These are phyloP conservation scores for Drosophila atroscutellata DNA, from an alignment of 2,888 invertebrate species.

Conservation along the genomic window DNA sequence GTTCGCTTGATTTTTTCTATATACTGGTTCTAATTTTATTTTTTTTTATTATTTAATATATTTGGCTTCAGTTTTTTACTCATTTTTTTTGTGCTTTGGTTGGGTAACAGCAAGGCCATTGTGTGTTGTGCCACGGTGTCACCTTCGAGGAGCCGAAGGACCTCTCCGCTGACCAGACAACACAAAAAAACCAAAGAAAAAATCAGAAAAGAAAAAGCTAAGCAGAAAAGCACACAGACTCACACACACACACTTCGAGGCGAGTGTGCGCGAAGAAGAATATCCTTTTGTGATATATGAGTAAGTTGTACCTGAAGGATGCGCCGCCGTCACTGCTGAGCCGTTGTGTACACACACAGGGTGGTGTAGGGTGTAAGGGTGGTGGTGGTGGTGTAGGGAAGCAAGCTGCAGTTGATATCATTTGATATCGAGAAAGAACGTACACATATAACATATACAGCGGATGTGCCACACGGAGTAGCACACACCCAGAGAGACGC, in stretches of 20 bases:
- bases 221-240: slow-evolving; percentile 79
- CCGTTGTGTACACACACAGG: slow-evolving; percentile 80
- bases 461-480: slow-evolving; percentile 32
- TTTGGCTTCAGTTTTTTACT: slow-evolving; percentile 36
- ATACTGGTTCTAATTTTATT: slow-evolving; percentile 66
- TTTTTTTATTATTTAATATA: slow-evolving; percentile 38
- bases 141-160: slow-evolving; percentile 68
- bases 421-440: slow-evolving; percentile 77
- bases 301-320: slow-evolving; percentile 83
- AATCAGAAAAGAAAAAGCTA: slow-evolving; percentile 58
- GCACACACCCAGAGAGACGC: slow-evolving; percentile 33
- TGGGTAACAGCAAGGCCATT: slow-evolving; percentile 46
- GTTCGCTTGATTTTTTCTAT: slow-evolving; percentile 34
- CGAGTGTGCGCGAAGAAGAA: slow-evolving; percentile 42
- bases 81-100: slow-evolving; percentile 3
- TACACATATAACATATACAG: slow-evolving; percentile 57
- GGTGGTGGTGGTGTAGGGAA: slow-evolving; percentile 9
- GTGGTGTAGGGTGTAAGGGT: background rate
- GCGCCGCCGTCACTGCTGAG: slow-evolving; percentile 78
- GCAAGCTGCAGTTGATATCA: slow-evolving; percentile 67
- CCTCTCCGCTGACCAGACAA: slow-evolving; percentile 56
- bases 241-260: background rate
- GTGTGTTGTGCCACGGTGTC: slow-evolving; percentile 80
- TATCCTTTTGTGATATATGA: slow-evolving; percentile 83
- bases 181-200: slow-evolving; percentile 32